Evolutionary conservation across 2,113 vertebrate species (phyloP).

Genomic region (Oophaga pumilio): DNA sequence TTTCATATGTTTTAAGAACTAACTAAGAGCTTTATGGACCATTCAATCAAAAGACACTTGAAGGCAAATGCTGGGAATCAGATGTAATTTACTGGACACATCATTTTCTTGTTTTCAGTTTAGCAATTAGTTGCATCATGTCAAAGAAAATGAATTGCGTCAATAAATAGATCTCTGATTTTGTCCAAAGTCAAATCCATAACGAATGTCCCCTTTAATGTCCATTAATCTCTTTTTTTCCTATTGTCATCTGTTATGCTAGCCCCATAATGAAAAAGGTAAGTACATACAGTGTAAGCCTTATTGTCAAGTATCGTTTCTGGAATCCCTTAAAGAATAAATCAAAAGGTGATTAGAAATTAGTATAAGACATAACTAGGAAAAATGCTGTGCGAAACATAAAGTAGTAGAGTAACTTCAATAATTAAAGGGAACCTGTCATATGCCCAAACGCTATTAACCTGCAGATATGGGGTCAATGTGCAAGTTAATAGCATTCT

Average conservation of each 20-base stretch:
- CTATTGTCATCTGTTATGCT: neutral
- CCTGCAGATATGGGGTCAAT: too few relatives aligned
- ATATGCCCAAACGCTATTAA: too few relatives aligned
- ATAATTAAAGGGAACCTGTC: too few relatives aligned
- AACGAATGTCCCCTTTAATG: neutral
- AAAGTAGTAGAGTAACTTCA: too few relatives aligned
- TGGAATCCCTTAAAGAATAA: neutral
- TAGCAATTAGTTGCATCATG: neutral
- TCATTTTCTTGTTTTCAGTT: constrained; percentile 9
- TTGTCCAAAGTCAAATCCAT: neutral
- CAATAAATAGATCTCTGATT: constrained; percentile 1
- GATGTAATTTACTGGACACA: constrained; percentile 66
- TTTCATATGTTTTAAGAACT: constrained; percentile 68
- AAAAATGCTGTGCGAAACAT: too few relatives aligned
- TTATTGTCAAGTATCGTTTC: neutral
- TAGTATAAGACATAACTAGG: too few relatives aligned
- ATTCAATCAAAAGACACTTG: constrained; percentile 69
- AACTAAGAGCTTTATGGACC: constrained; percentile 71
- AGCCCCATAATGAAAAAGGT: neutral
- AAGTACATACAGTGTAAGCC: neutral
- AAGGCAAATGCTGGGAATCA: constrained; percentile 70
- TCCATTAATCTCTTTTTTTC: neutral
- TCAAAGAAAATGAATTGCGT: constrained; percentile 2
- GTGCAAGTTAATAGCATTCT: too few relatives aligned
- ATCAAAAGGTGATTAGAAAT: neutral